These are phyloP conservation scores for Ochotona princeps DNA, from an alignment of 2,113 vertebrate genomes.

Conservation along the genomic window DNA sequence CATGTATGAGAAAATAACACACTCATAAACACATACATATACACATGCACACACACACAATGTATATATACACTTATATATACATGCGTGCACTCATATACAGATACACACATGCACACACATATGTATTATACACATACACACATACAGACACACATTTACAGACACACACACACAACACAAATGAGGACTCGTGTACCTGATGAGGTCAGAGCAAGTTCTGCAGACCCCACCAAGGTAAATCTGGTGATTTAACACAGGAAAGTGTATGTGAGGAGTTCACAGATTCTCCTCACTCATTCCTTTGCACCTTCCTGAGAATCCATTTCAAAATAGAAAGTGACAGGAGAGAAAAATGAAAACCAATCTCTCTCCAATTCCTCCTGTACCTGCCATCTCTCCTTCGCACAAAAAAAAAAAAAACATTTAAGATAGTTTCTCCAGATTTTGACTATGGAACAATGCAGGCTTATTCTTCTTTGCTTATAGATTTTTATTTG, in stretches of 20 bases:
- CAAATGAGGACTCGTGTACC: neutral
- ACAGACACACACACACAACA: no score
- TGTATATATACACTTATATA: no score
- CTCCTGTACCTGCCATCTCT: neutral
- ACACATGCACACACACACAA: neutral
- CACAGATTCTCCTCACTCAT: neutral
- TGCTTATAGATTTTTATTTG: slow-evolving; percentile 36
- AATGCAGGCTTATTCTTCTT: neutral
- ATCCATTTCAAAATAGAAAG: neutral
- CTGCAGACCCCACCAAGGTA: neutral
- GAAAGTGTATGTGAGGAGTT: neutral
- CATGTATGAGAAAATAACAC: neutral
- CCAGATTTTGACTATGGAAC: neutral
- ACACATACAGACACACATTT: no score
- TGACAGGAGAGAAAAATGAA: neutral
- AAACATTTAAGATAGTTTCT: neutral
- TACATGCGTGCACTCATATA: no score
- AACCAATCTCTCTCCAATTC: neutral
- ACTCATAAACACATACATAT: neutral
- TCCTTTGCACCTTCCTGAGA: slow-evolving; percentile 1
- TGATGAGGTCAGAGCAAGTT: neutral
- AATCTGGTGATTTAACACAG: neutral
- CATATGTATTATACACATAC: no score
- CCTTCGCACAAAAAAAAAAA: slow-evolving; percentile 20
- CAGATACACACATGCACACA: no score